A percentile compares a stretch with the other conserved stretches of the same genome.
phyloP scores from a whole-genome alignment of 2,797 vertebrate genomes.

The Takifugu rubripes region DNA sequence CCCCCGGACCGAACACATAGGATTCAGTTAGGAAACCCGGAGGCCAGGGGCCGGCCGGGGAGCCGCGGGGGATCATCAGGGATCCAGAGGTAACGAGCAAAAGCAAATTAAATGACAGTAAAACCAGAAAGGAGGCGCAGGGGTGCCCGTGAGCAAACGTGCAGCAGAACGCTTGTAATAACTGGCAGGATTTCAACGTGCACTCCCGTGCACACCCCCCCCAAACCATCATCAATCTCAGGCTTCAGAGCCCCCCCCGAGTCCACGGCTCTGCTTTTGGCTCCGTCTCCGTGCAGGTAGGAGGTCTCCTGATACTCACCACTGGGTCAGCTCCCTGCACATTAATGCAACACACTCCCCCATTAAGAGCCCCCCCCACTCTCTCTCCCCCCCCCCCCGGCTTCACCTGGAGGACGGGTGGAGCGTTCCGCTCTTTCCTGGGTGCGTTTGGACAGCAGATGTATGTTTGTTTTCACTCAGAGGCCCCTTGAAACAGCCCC shows the following conservation, averaged over 20 bases:
- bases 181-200: slow-evolving; percentile 6
- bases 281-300: slow-evolving; percentile 69
- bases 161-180: slow-evolving; percentile 39
- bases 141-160: slow-evolving; percentile 31
- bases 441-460: slow-evolving; percentile 9
- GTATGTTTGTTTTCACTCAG: slow-evolving; percentile 42
- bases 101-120: slow-evolving; percentile 68
- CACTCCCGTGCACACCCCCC: slow-evolving; percentile 18
- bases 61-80: slow-evolving; percentile 36
- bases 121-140: slow-evolving; percentile 47
- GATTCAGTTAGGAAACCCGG: slow-evolving; percentile 55
- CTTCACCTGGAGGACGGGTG: slow-evolving; percentile 18
- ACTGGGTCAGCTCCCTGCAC: slow-evolving; percentile 62
- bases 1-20: slow-evolving; percentile 33
- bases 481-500: neutral
- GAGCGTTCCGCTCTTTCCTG: slow-evolving; percentile 10
- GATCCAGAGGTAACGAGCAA: slow-evolving; percentile 53
- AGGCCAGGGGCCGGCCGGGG: slow-evolving; percentile 51
- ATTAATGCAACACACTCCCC: slow-evolving; percentile 71
- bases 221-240: slow-evolving; percentile 76
- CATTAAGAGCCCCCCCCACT: slow-evolving; percentile 45
- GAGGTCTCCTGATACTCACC: slow-evolving; percentile 77
- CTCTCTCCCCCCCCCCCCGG: too few species aligned
- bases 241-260: slow-evolving; percentile 71
- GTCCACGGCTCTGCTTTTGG: slow-evolving; percentile 72